Evolutionary conservation across 2,113 vertebrate species (phyloP).

Genomic region (Diglossa brunneiventris): DNA sequence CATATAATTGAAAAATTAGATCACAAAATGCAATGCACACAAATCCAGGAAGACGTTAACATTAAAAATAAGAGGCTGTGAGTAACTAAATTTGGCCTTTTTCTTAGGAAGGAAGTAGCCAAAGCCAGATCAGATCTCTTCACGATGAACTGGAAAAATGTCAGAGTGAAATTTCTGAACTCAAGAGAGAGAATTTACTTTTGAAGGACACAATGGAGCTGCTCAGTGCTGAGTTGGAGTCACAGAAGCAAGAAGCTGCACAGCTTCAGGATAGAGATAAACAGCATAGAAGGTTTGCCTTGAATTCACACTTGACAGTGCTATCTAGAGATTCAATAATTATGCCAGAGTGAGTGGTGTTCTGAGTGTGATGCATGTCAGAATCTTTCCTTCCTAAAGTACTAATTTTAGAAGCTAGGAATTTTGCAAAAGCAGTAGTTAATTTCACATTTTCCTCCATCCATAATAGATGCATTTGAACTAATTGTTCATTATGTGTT

Average conservation of each 20-base stretch:
- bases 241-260: conserved; percentile 79
- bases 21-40: neutral
- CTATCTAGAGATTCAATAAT: neutral
- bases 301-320: neutral
- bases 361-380: neutral
- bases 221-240: conserved; percentile 74
- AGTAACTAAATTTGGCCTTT: conserved; percentile 1
- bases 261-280: conserved; percentile 81
- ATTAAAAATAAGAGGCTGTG: neutral
- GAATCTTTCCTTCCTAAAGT: neutral
- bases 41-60: neutral
- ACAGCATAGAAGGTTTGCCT: conserved; percentile 75
- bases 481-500: neutral
- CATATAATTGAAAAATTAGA: neutral
- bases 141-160: conserved; percentile 78
- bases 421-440: neutral
- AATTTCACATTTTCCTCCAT: neutral
- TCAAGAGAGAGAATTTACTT: conserved; percentile 82
- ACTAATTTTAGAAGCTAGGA: neutral
- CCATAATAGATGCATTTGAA: neutral
- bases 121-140: conserved; percentile 80
- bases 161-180: conserved; percentile 74
- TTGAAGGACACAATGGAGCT: conserved; percentile 79
- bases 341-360: neutral
- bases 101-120: conserved; percentile 81